Evolutionary conservation across 2,888 invertebrate genomes (phyloP).

Genomic region (Nomada goodeniana): DNA sequence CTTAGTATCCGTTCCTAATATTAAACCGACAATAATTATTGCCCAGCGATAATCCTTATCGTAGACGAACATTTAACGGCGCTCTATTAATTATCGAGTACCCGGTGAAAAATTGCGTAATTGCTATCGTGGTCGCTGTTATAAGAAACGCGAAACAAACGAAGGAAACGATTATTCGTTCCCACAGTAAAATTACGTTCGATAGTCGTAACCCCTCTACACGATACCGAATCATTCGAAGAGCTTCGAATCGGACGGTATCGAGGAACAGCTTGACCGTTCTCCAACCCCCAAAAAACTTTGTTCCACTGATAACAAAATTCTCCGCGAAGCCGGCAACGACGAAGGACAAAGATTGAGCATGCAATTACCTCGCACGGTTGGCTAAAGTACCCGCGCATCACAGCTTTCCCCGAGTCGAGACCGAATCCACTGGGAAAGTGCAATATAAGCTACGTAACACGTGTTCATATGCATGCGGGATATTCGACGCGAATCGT

Average conservation of each 20-base stretch:
- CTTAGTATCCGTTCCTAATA: not conserved
- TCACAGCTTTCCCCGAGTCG: not conserved
- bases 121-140: no score
- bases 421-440: not conserved
- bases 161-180: no score
- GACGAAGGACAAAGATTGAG: not conserved
- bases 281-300: not conserved
- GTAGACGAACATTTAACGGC: no score
- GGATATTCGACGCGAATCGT: slow-evolving; percentile 18
- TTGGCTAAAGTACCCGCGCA: not conserved
- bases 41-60: no score
- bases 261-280: slow-evolving; percentile 13
- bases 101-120: no score
- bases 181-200: no score
- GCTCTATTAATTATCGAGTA: no score
- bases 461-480: not conserved
- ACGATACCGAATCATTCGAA: no score
- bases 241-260: not conserved
- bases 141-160: no score
- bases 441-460: slow-evolving; percentile 5
- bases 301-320: not conserved
- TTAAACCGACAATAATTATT: no score
- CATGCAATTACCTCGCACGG: no score
- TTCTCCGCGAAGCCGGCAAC: not conserved
- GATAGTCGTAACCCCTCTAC: no score